Percentiles rank a stretch among this genome's conserved stretches.
These are phyloP conservation scores for Megatriorchis doriae DNA, from an alignment of 2,113 vertebrate genomes.

Conservation along the genomic window DNA sequence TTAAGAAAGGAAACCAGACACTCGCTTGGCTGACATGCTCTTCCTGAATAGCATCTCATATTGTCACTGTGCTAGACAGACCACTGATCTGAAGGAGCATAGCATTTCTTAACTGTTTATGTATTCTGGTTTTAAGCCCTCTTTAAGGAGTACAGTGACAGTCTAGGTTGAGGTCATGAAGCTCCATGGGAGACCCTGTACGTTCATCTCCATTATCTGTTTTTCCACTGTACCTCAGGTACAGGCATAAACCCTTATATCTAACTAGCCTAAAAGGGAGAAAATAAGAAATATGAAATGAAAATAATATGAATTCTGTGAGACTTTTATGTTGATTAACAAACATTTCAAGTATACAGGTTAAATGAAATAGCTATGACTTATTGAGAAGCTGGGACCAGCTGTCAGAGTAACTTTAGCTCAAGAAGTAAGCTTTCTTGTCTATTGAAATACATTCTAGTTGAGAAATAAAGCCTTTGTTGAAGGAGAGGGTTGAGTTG, in stretches of 20 bases:
- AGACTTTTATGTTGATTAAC: neutral
- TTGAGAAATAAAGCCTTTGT: neutral
- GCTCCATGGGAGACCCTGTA: accelerated
- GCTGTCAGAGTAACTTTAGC: neutral
- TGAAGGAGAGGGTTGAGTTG: neutral
- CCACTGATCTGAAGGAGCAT: neutral
- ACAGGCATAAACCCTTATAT: neutral
- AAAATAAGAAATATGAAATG: neutral
- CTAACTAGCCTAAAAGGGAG: neutral
- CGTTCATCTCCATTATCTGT: neutral
- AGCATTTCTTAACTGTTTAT: neutral
- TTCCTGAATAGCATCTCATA: accelerated
- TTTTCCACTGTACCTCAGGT: neutral
- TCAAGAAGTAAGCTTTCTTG: neutral
- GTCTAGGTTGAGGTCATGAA: neutral
- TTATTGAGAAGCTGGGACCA: neutral
- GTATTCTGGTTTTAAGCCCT: neutral
- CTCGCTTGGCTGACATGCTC: neutral
- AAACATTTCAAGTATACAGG: neutral
- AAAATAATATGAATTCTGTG: neutral
- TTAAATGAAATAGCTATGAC: neutral
- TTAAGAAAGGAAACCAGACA: neutral
- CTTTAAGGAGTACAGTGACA: neutral
- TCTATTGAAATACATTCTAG: neutral
- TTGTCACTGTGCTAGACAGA: neutral